Evolutionary conservation across 2,113 vertebrate species (phyloP), one percentile per base, ranked within the genome.

Genomic region (Monopterus albus): DNA sequence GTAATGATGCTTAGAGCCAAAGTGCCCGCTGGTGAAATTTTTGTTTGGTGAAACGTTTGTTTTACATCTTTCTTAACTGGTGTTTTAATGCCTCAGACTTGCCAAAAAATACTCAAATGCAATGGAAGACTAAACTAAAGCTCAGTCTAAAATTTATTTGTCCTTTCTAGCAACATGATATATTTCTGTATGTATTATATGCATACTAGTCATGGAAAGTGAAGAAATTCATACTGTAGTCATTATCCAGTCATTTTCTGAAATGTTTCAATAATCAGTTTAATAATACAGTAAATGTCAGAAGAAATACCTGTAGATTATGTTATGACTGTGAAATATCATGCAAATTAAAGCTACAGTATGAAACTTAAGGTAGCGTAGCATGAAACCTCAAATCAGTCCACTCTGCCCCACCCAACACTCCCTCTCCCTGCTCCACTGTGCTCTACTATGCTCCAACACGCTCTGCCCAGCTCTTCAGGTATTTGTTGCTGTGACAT

Each of bases 21-120:
- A 81, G 33, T 23, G 10, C 7, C 63, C 12, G 46, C 46, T 59
- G 63, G n/a, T n/a, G n/a, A n/a, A 65, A 14, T 45, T 13, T 55
- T 7, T 50, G 28, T 51, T n/a, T n/a, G n/a, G n/a, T n/a, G n/a
- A n/a, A n/a, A 46, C 0, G 3, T 20, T 18, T 63, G 6, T 39
- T 35, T 26, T 12, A 31, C 31, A 11, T 43, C 11, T 61, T 10
- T 1, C 29, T 35, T 36, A 2, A 15, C 52, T 7, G 8, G n/a
- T 5, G 7, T n/a, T 38, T 53, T 42, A 18, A 28, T 52, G 6
- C n/a, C 29, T 46, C 12, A 28, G 7, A 2, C 7, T 47, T 66
- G 55, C 29, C 40, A 55, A 49, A 46, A 39, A 23, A 38, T 6
- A 29, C 2, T 26, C 1, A 23, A 43, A 36, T 52, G 1, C 0